Percentiles rank a stretch among this genome's conserved stretches.
Evolutionary conservation across 2,888 invertebrate species (phyloP).

Genomic region (Hemicrepidius hirtus): DNA sequence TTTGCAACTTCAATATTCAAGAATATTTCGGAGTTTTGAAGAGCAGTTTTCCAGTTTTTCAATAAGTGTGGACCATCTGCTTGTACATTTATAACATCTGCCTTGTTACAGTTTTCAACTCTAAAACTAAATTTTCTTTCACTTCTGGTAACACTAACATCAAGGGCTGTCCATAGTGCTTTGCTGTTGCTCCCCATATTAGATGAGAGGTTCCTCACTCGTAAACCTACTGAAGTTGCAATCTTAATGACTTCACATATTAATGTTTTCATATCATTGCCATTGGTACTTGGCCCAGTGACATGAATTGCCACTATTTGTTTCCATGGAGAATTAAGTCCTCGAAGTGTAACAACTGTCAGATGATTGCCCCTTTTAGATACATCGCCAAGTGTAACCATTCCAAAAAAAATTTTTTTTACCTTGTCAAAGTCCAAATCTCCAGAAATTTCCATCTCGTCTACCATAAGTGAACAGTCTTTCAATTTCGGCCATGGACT

Average conservation of each 20-base stretch:
- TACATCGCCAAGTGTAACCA: too few relatives aligned
- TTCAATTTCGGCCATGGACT: neutral
- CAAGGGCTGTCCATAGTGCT: conserved; percentile 10
- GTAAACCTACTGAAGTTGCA: too few relatives aligned
- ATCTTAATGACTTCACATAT: too few relatives aligned
- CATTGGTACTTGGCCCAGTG: too few relatives aligned
- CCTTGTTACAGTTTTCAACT: neutral
- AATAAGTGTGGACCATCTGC: conserved; percentile 2
- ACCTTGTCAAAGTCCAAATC: too few relatives aligned
- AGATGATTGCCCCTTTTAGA: too few relatives aligned
- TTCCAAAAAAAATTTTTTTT: too few relatives aligned
- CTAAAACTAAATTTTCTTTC: neutral
- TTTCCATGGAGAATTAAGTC: too few relatives aligned
- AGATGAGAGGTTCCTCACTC: neutral
- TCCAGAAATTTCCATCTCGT: conserved; percentile 11
- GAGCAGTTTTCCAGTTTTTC: conserved; percentile 34
- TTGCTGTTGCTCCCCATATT: conserved; percentile 23
- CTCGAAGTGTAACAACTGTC: too few relatives aligned
- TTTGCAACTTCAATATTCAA: conserved; percentile 13
- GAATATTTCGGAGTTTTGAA: conserved; percentile 28
- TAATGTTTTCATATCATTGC: too few relatives aligned
- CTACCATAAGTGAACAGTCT: neutral
- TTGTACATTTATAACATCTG: neutral
- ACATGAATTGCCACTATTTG: too few relatives aligned
- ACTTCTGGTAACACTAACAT: conserved; percentile 10